phyloP scores from a whole-genome alignment of 2,113 vertebrate genomes.

The Salminus brasiliensis region DNA sequence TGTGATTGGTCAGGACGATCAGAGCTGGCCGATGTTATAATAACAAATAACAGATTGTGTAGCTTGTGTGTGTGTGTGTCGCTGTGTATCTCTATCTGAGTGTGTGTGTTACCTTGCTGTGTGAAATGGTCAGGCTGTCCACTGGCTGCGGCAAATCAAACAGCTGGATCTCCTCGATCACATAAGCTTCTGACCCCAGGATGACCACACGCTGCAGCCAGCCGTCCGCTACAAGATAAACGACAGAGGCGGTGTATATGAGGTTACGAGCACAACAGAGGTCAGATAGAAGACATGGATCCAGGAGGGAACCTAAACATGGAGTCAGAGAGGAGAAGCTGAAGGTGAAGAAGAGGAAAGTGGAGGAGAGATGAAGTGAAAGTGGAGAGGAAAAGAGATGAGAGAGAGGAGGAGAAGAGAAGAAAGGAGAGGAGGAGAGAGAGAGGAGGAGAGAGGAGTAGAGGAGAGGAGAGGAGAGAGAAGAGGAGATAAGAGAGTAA shows the following conservation, averaged over 20 bases:
- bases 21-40: no score
- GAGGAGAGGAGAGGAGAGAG: neutral
- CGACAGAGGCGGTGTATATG: constrained; percentile 14
- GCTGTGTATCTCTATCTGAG: constrained; percentile 54
- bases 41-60: neutral
- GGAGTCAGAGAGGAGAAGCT: no score
- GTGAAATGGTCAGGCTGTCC: constrained; percentile 89
- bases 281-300: no score
- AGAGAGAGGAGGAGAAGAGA: neutral
- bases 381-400: no score
- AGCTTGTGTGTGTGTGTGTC: constrained; percentile 55
- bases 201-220: constrained; percentile 92
- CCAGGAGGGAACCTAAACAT: no score
- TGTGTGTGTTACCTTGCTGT: constrained; percentile 77
- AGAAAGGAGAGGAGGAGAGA: neutral
- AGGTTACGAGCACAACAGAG: neutral
- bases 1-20: no score
- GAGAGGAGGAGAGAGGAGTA: neutral
- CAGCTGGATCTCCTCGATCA: constrained; percentile 95
- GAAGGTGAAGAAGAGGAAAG: neutral
- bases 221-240: constrained; percentile 77
- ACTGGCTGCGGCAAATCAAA: constrained; percentile 85
- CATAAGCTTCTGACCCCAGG: constrained; percentile 80
- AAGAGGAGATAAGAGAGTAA: neutral
- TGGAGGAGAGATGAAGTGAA: neutral